These are phyloP conservation scores for Anomalospiza imberbis DNA, from an alignment of 2,797 vertebrate genomes.

Conservation along the genomic window DNA sequence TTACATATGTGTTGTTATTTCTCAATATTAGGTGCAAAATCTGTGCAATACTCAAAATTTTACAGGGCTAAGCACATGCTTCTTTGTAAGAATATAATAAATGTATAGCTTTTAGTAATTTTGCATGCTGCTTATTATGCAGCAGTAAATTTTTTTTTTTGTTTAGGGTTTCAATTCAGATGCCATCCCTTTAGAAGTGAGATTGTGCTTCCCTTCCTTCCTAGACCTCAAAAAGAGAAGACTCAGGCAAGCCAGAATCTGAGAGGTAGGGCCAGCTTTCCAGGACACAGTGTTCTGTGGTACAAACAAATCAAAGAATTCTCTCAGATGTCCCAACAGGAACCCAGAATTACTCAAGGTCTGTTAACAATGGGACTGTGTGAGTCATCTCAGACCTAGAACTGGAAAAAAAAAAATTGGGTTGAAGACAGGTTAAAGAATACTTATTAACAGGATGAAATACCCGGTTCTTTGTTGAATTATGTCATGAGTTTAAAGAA, in stretches of 20 bases:
- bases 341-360: conserved; percentile 64
- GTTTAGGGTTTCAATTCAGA: conserved; percentile 87
- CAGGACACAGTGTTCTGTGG: conserved; percentile 34
- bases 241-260: conserved; percentile 74
- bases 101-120: neutral
- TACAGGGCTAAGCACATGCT: neutral
- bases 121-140: neutral
- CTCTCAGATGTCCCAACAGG: conserved; percentile 70
- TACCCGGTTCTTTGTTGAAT: conserved; percentile 56
- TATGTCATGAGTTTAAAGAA: conserved; percentile 50
- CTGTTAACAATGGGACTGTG: conserved; percentile 62
- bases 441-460: conserved; percentile 62
- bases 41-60: neutral
- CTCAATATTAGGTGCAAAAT: neutral
- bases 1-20: neutral
- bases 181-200: conserved; percentile 93
- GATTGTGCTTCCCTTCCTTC: conserved; percentile 89
- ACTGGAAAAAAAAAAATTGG: neutral
- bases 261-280: conserved; percentile 80
- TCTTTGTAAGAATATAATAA: neutral
- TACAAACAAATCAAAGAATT: conserved; percentile 58
- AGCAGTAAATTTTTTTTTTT: conserved; percentile 47
- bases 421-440: conserved; percentile 53
- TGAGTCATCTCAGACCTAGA: conserved; percentile 61
- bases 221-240: conserved; percentile 83